Evolutionary conservation across 2,797 vertebrate genomes (phyloP).

Genomic region (Intellagama lesueurii): DNA sequence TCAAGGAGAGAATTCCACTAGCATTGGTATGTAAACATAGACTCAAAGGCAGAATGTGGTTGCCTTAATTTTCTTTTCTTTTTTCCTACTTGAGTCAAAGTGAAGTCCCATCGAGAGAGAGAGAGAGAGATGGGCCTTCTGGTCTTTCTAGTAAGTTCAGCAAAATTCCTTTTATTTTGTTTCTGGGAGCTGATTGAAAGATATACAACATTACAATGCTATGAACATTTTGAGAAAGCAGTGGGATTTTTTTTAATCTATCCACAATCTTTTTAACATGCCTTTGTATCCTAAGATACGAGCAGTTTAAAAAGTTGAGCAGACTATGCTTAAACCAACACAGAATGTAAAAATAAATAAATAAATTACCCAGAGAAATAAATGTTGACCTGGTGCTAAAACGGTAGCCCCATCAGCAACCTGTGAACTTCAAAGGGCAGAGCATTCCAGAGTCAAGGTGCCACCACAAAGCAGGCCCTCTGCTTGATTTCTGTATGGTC

Average conservation of each 20-base stretch:
- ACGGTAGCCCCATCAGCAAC: not conserved
- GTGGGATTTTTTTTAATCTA: not conserved
- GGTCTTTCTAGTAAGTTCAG: not conserved
- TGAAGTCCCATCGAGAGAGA: not conserved
- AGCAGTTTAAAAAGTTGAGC: not conserved
- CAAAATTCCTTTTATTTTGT: not conserved
- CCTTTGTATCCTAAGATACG: not conserved
- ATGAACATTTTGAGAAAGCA: not conserved
- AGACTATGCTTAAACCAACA: not conserved
- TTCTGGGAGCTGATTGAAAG: slow-evolving; percentile 43
- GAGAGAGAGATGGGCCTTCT: not conserved
- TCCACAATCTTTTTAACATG: not conserved
- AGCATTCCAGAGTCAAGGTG: not conserved
- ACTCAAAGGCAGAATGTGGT: not conserved
- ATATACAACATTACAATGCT: not conserved
- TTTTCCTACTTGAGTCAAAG: slow-evolving; percentile 9
- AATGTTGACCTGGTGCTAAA: not conserved
- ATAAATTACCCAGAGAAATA: too few species aligned
- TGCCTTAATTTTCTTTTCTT: fast-evolving
- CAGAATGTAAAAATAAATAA: not conserved
- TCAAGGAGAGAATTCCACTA: slow-evolving; percentile 49
- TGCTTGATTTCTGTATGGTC: not conserved
- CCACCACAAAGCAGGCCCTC: not conserved
- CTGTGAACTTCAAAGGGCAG: not conserved
- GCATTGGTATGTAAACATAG: slow-evolving; percentile 61